Evolutionary conservation across 2,113 vertebrate genomes (phyloP), one percentile per base, ranked within the genome.

Genomic region (Alexandromys fortis): DNA sequence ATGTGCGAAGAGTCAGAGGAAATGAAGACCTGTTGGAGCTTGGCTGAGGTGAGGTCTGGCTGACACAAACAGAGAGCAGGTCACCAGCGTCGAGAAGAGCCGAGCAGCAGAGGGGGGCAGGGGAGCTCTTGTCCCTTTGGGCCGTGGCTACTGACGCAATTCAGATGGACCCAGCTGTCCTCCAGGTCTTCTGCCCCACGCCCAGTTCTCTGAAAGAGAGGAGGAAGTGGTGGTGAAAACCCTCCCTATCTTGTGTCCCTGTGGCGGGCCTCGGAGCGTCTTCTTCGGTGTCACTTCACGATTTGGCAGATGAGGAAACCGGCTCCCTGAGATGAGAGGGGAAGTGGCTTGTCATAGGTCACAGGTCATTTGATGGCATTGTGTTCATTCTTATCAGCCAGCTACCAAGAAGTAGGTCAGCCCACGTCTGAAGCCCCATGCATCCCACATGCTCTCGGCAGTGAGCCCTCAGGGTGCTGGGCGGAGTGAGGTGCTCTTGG

Each of bases 141-240:
- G 17, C 38, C n/a, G 1, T 26, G 30, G 7, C 22, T 47, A 4
- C 55, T 81, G 72, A 77, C 19, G 52, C 26, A 21, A 8, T 78
- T 63, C 14, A 7, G 85, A 22, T 14, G 8, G 13, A 47, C 89
- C 68, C 68, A 3, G 73, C 55, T 16, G 17, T 13, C n/a, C 55
- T 49, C 42, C 0, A 26, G 68, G 93, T 42, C 70, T 70, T 70
- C 75, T 11, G 35, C 79, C 68, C 78, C 96, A 95, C 82, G 52
- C 94, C 92, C 92, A 89, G 0, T 96, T 97, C 92, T 97, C 94
- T 89, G 95, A 97, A 97, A 58, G 42, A 49, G 93, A 97, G 96
- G 96, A 96, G 97, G 97, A 98, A 98, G 96, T 86, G 61, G 22
- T 86, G 95, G 90, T 17, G 61, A 94, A 85, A 83, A 28, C 21